Evolutionary conservation across 2,797 vertebrate species (phyloP).

Genomic region (Valencia hispanica): DNA sequence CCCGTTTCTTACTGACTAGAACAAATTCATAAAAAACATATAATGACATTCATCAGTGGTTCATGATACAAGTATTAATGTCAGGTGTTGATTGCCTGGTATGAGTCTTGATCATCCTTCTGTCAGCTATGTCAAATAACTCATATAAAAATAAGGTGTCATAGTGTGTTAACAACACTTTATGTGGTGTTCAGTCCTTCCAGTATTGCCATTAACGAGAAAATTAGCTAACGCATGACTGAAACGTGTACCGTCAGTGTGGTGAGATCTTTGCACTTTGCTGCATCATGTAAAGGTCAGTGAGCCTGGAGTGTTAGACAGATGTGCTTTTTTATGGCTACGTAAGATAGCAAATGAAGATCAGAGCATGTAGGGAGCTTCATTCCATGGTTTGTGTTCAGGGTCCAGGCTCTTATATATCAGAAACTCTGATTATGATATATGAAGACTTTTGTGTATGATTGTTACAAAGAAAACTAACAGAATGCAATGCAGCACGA

Average conservation of each 20-base stretch:
- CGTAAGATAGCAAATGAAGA: constrained; percentile 43
- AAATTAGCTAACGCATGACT: constrained; percentile 59
- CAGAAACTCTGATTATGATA: constrained; percentile 58
- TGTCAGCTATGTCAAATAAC: constrained; percentile 58
- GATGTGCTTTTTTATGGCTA: constrained; percentile 46
- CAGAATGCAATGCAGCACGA: constrained; percentile 58
- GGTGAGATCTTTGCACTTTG: constrained; percentile 68
- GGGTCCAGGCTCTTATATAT: constrained; percentile 51
- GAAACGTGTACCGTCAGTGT: constrained; percentile 58
- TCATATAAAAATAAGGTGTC: constrained; percentile 50
- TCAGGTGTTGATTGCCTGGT: constrained; percentile 6
- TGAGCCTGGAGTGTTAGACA: constrained; percentile 38
- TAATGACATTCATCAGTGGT: background rate
- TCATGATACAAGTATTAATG: background rate
- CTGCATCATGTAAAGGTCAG: constrained; percentile 48
- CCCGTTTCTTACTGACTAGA: background rate
- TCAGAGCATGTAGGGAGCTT: constrained; percentile 56
- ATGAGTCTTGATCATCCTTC: constrained; percentile 9
- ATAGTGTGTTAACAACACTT: constrained; percentile 65
- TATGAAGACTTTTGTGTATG: constrained; percentile 51
- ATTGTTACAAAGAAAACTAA: constrained; percentile 33
- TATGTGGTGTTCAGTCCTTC: constrained; percentile 68
- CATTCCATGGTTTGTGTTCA: constrained; percentile 37
- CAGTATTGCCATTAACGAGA: constrained; percentile 55
- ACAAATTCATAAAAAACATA: background rate